A percentile compares a stretch with the other conserved stretches of the same genome.
Evolutionary conservation across 1,140 invertebrate species (phyloP).

Genomic region (Subanguina moxae): DNA sequence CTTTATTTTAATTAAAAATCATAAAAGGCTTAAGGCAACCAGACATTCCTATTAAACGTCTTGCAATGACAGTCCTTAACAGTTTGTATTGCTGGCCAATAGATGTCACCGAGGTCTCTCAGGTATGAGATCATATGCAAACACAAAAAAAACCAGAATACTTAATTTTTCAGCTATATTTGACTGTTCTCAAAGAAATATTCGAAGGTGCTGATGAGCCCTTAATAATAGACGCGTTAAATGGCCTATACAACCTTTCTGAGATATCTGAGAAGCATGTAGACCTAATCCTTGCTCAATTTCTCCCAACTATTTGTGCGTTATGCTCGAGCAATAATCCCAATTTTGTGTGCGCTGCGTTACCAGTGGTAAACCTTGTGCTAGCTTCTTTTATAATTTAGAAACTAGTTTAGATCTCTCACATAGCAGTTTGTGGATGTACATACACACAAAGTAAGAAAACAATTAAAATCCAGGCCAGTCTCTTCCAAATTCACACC

Average conservation of each 20-base stretch:
- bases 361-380: neutral
- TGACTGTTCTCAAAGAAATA: neutral
- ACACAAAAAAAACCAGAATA: neutral
- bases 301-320: neutral
- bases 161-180: neutral
- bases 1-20: no score
- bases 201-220: neutral
- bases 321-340: neutral
- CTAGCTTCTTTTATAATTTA: no score
- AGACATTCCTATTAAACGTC: neutral
- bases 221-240: neutral
- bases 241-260: neutral
- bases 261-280: neutral
- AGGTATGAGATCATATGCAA: neutral
- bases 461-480: no score
- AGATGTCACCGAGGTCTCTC: neutral
- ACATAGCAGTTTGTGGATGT: neutral
- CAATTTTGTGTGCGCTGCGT: neutral
- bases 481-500: no score
- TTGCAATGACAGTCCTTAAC: neutral
- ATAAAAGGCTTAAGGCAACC: neutral
- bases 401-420: neutral
- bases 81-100: constrained; percentile 3
- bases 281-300: neutral
- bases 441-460: neutral